Conservation (phyloP, 2,888 invertebrate species). For the Oscheius myriophilus region DNA sequence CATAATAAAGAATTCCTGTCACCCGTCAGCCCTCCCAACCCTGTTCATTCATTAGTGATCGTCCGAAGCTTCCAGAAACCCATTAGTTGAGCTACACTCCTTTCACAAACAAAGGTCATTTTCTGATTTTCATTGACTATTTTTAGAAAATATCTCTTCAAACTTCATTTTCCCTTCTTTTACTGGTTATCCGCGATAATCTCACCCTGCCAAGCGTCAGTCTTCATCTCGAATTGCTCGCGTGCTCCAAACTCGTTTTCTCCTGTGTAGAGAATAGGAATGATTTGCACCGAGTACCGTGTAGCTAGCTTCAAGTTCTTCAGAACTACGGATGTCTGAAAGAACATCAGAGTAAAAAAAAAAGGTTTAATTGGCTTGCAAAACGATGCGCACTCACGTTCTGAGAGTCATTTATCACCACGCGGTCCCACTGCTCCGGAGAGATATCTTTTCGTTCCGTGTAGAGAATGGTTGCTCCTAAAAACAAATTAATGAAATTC, state of each 20-base stretch:
- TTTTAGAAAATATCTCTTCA: neutral
- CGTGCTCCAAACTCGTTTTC: slow-evolving; percentile 51
- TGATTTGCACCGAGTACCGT: slow-evolving; percentile 62
- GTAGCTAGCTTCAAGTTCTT: slow-evolving; percentile 53
- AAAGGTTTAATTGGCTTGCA: neutral
- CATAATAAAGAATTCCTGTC: slow-evolving; percentile 4
- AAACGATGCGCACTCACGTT: slow-evolving; percentile 37
- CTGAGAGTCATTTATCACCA: slow-evolving; percentile 52
- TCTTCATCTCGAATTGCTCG: slow-evolving; percentile 61
- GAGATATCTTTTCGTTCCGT: slow-evolving; percentile 53
- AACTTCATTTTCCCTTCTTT: too few species aligned
- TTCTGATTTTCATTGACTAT: neutral
- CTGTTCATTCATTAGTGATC: neutral
- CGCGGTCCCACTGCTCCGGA: slow-evolving; percentile 54
- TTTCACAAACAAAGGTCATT: neutral
- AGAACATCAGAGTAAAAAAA: slow-evolving; percentile 1
- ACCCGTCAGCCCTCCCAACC: slow-evolving; percentile 1
- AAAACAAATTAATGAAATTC: slow-evolving; percentile 6
- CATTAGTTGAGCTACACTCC: too few species aligned
- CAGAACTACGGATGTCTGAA: slow-evolving; percentile 59
- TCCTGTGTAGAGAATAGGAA: slow-evolving; percentile 59
- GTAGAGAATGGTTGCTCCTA: slow-evolving; percentile 58
- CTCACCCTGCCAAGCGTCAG: slow-evolving; percentile 38
- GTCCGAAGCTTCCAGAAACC: too few species aligned
- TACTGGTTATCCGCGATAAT: too few species aligned